These are phyloP conservation scores for Nothura maculosa DNA, from an alignment of 2,797 vertebrate species.

Conservation along the genomic window DNA sequence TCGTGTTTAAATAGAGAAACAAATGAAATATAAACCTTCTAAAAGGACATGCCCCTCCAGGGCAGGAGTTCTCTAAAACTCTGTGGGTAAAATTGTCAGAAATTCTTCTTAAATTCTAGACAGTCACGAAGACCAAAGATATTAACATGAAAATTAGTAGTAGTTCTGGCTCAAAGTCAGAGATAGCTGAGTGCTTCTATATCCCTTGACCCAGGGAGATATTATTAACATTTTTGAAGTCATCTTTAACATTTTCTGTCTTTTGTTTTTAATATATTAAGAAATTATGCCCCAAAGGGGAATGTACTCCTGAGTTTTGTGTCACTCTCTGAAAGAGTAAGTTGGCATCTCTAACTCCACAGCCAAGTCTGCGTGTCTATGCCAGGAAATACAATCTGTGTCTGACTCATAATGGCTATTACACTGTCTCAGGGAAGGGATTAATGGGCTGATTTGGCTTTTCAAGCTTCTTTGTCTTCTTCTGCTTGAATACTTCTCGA, in stretches of 20 bases:
- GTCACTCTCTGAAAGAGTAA: constrained; percentile 1
- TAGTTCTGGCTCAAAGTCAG: constrained; percentile 30
- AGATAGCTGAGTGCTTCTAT: neutral
- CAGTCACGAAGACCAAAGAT: neutral
- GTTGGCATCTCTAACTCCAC: neutral
- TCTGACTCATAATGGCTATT: constrained; percentile 32
- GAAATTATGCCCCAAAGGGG: constrained; percentile 36
- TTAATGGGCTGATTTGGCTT: neutral
- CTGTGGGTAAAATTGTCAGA: constrained; percentile 26
- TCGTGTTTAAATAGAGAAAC: constrained; percentile 56
- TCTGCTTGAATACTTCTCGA: neutral
- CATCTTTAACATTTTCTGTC: constrained; percentile 33
- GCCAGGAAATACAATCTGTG: neutral
- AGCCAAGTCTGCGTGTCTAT: neutral
- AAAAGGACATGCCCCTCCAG: neutral
- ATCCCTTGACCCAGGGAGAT: constrained; percentile 19
- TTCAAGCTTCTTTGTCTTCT: neutral
- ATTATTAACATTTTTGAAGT: constrained; percentile 40
- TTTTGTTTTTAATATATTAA: constrained; percentile 43
- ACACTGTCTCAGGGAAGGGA: constrained; percentile 18
- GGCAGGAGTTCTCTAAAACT: constrained; percentile 12
- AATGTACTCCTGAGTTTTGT: neutral
- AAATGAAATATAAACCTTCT: constrained; percentile 53
- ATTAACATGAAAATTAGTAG: constrained; percentile 12
- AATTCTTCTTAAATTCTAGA: constrained; percentile 18